Evolutionary conservation across 2,797 vertebrate genomes (phyloP), one percentile per base, ranked within the genome.

Genomic region (Enteromius fasciolatus): DNA sequence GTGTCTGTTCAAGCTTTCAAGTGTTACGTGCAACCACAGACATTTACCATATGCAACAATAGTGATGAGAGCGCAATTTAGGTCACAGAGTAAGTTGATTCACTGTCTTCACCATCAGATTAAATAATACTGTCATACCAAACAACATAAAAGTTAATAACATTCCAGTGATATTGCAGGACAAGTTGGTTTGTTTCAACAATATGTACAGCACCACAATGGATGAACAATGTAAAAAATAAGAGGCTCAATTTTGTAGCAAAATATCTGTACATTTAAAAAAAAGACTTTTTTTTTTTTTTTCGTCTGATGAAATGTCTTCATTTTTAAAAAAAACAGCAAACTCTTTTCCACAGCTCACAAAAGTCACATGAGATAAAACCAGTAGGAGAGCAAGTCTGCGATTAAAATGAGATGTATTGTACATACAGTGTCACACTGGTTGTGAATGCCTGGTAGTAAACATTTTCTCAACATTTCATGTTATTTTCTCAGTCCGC

Each of bases 181-280:
- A 82, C 75, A 84, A 67, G 77, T 84, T 50, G 66, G 85, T 76
- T 87, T 67, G 67, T 81, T 86, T 85, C 25, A 59, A 85, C 85
- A 76, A 81, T 87, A 89, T 89, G 41, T 89, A 89, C 85, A 89
- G 85, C 86, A 87, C 86, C 85, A 89, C 88, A 85, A 89, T 89
- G 88, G 84, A 89, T 86, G 85, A 81, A 81, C 76, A 41, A 89
- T 87, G 88, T 89, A 87, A 86, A 89, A 89, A 89, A 89, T 87
- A 89, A 89, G 88, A 84, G 82, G 83, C 83, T 87, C 83, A 84
- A 81, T 80, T 89, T 89, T 83, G 85, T 89, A 89, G 88, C 86
- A 89, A 89, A 89, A 89, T 89, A 89, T 89, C 86, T 89, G 86
- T 89, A 89, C 87, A 89, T 86, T 89, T 86, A 86, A 87, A 89